Base-by-base conservation (phyloP, 1,140 invertebrate genomes). In the Magallana ariakensis region DNA sequence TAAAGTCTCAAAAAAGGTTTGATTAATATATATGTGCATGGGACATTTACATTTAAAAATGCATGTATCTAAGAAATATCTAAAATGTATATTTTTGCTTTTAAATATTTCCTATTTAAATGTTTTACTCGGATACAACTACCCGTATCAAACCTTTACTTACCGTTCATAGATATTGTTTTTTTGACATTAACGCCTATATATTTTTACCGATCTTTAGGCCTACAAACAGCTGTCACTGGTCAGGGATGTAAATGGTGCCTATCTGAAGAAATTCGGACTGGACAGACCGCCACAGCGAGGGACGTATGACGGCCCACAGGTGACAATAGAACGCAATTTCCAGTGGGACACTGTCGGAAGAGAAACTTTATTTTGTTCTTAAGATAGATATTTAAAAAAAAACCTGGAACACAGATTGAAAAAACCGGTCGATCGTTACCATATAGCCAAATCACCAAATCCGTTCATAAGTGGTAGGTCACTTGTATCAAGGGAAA, bases 261-360 rank as follows among this genome's bases (percentile, higher is more conserved):
- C 46, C 1, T 53, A 33, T n/a, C 4, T 81, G 13, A 54, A 6
- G 5, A 15, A 11, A 81, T 81, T 55, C n/a, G 80, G 80, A 54
- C 16, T 81, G 13, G 80, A 81, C 80, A 81, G 80, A 81, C 80
- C 80, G 19, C n/a, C 80, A 53, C 80, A 81, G 46, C 11, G 80
- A 81, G 80, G 80, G 54, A 16, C 54, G 80, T 54, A 16, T 81
- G 46, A 22, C 0, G 46, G 54, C 46, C 80, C 46, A 6, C 13
- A 46, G 5, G 80, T 81, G 5, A 13, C 46, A n/a, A 8, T 56
- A 54, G n/a, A 8, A 7, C 46, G 80, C 6, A 54, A 53, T 81
- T 81, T 81, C 54, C 46, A 11, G n/a, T 81, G 80, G 80, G 66
- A 70, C 7, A 33, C 66, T 13, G 66, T 70, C 33, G 66, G 66